These are phyloP conservation scores for Calephelis virginiensis DNA, from an alignment of 1,140 invertebrate genomes.

Conservation along the genomic window DNA sequence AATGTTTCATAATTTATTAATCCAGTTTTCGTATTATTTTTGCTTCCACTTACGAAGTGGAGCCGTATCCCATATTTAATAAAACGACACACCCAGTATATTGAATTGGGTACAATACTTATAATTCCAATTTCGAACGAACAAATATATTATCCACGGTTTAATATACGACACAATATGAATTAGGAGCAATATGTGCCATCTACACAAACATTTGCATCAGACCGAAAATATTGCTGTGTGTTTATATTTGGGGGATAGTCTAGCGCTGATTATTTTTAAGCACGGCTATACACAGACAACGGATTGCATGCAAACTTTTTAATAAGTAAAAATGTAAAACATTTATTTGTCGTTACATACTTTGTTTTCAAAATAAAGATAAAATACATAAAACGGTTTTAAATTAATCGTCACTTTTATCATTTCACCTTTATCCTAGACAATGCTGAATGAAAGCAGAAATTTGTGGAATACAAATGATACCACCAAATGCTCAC, in stretches of 20 bases:
- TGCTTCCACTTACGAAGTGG: neutral
- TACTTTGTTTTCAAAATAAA: too few species aligned
- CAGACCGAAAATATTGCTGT: slow-evolving; percentile 5
- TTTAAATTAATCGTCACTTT: too few species aligned
- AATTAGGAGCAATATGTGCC: slow-evolving; percentile 4
- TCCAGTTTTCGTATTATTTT: neutral
- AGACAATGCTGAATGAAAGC: too few species aligned
- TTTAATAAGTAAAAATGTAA: too few species aligned
- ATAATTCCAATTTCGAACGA: slow-evolving; percentile 7
- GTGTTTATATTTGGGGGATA: neutral
- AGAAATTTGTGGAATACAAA: too few species aligned
- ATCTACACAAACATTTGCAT: neutral
- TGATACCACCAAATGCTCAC: too few species aligned
- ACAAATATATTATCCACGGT: slow-evolving; percentile 6
- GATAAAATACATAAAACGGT: too few species aligned
- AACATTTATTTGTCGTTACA: too few species aligned
- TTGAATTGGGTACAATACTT: slow-evolving; percentile 2
- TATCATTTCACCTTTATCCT: too few species aligned
- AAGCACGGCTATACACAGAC: too few species aligned
- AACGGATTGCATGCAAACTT: too few species aligned
- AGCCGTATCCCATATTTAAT: slow-evolving; percentile 3
- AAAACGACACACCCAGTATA: slow-evolving; percentile 5
- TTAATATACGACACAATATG: neutral
- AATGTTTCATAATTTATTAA: too few species aligned
- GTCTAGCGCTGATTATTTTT: neutral